phyloP scores from a whole-genome alignment of 1,140 invertebrate genomes.

The Belonocnema kinseyi region DNA sequence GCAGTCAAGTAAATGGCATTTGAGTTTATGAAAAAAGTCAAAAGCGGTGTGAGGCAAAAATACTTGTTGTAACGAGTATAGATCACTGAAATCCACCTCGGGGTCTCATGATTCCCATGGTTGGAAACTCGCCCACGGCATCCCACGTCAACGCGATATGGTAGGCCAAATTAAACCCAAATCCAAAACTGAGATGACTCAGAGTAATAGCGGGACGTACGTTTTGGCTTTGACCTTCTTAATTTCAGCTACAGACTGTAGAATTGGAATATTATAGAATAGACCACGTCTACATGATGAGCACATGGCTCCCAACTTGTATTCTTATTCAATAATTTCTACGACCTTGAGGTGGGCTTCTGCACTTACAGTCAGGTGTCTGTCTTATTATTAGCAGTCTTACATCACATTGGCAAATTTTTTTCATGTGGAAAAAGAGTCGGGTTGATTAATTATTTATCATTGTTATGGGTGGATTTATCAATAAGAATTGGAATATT shows the following conservation, averaged over 20 bases:
- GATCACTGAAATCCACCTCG: conserved; percentile 8
- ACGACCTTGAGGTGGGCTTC: neutral
- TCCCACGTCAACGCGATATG: conserved; percentile 59
- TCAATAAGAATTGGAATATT: neutral
- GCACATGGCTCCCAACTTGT: neutral
- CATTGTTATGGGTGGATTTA: neutral
- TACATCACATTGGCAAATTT: conserved; percentile 6
- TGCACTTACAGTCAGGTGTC: neutral
- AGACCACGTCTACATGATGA: conserved; percentile 3
- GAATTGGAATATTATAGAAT: conserved; percentile 16
- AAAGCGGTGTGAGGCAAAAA: neutral
- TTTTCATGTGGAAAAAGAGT: neutral
- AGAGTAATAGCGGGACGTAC: conserved; percentile 34
- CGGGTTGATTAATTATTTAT: conserved; percentile 25
- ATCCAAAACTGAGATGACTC: conserved; percentile 63
- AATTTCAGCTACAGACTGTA: conserved; percentile 15
- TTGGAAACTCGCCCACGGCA: conserved; percentile 60
- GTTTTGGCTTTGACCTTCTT: conserved; percentile 21
- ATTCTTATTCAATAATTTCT: conserved; percentile 20
- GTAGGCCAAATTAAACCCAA: conserved; percentile 52
- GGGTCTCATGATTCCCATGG: neutral
- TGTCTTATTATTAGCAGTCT: neutral
- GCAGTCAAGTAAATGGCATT: too few relatives aligned
- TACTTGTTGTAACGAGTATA: conserved; percentile 2
- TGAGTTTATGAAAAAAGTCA: neutral